phyloP scores from a whole-genome alignment of 1,140 invertebrate genomes.

The Macrostomum lignano region DNA sequence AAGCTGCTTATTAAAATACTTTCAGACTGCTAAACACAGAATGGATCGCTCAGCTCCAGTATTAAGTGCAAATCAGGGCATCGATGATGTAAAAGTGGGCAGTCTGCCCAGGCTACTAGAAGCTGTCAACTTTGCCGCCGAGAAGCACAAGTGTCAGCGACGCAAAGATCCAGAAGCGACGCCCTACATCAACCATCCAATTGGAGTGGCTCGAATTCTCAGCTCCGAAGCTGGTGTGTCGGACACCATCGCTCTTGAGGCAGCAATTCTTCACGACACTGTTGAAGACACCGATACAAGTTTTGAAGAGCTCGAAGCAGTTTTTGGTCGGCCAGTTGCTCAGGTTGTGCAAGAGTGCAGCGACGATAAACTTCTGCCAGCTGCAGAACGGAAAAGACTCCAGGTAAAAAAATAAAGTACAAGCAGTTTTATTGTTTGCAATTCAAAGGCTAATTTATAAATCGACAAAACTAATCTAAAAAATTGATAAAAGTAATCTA shows the following conservation, averaged over 20 bases:
- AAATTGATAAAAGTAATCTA: not conserved
- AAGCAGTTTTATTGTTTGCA: not conserved
- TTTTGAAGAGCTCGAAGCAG: slow-evolving; percentile 39
- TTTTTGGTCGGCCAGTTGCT: too few species aligned
- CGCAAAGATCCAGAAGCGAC: slow-evolving; percentile 39
- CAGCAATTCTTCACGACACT: slow-evolving; percentile 55
- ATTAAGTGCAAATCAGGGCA: too few species aligned
- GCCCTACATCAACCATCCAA: slow-evolving; percentile 56
- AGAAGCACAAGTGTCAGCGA: slow-evolving; percentile 41
- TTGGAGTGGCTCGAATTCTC: slow-evolving; percentile 31
- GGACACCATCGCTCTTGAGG: slow-evolving; percentile 16
- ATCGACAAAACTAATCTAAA: not conserved
- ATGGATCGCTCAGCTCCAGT: too few species aligned
- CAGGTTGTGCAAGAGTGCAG: too few species aligned
- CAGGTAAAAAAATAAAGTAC: slow-evolving; percentile 1
- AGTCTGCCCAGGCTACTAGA: too few species aligned
- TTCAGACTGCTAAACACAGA: too few species aligned
- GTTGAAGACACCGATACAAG: slow-evolving; percentile 62
- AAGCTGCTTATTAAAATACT: too few species aligned
- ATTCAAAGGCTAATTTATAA: not conserved
- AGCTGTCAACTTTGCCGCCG: slow-evolving; percentile 36
- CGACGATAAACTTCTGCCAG: too few species aligned
- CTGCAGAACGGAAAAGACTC: slow-evolving; percentile 40
- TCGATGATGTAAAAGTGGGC: too few species aligned
- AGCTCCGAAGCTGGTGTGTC: slow-evolving; percentile 1